Evolutionary conservation across 2,797 vertebrate genomes (phyloP).

Genomic region (Danio albolineatus): DNA sequence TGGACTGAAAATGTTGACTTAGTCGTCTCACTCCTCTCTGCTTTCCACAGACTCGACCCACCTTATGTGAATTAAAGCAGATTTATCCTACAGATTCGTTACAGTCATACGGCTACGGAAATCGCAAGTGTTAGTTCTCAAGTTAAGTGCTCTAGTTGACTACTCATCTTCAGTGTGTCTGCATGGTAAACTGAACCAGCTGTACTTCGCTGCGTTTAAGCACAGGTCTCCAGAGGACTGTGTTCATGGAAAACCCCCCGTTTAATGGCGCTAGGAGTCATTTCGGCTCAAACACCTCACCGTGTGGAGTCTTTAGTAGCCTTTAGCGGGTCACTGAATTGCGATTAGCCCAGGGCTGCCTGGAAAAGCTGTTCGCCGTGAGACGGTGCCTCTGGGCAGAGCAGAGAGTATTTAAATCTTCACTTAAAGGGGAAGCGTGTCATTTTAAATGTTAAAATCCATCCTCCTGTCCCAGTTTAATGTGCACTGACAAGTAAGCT

Average conservation of each 20-base stretch:
- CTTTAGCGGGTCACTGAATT: slow-evolving; percentile 36
- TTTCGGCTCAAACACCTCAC: slow-evolving; percentile 38
- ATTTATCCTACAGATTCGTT: too few relatives aligned
- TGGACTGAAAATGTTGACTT: slow-evolving; percentile 23
- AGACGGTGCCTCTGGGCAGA: slow-evolving; percentile 24
- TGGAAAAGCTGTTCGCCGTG: slow-evolving; percentile 42
- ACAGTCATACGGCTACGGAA: neutral
- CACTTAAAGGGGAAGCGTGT: slow-evolving; percentile 28
- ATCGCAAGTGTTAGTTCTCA: neutral
- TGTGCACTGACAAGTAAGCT: neutral
- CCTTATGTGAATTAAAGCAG: neutral
- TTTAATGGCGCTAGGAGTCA: slow-evolving; percentile 11
- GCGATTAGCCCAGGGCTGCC: slow-evolving; percentile 29
- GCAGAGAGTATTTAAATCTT: slow-evolving; percentile 31
- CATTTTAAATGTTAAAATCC: slow-evolving; percentile 6
- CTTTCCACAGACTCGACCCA: neutral
- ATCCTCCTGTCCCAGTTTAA: slow-evolving; percentile 8
- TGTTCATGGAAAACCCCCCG: slow-evolving; percentile 7
- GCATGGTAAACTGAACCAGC: slow-evolving; percentile 1
- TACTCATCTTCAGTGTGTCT: neutral
- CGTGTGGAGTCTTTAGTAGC: slow-evolving; percentile 24
- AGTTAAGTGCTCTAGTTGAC: neutral
- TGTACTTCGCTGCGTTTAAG: slow-evolving; percentile 9
- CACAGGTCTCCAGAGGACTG: slow-evolving; percentile 8
- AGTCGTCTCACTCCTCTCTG: neutral